Evolutionary conservation across 2,113 vertebrate genomes (phyloP).

Genomic region (Drymodes brunneopygia): DNA sequence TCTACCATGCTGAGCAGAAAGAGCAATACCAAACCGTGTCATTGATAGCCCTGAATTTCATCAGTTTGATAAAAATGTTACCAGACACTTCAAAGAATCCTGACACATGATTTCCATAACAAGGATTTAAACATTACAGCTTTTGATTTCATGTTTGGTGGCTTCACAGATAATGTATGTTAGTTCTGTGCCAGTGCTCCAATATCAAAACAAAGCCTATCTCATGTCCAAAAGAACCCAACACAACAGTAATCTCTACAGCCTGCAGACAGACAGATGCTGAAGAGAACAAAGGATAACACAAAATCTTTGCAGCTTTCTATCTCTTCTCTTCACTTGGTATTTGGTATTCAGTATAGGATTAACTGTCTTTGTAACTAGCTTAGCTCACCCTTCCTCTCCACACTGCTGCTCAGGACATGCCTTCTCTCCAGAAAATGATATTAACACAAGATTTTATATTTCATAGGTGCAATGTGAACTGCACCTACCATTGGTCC

Average conservation of each 20-base stretch:
- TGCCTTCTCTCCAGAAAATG: background rate
- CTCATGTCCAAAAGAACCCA: background rate
- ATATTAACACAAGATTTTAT: background rate
- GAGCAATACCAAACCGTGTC: background rate
- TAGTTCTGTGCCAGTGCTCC: background rate
- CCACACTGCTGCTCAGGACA: background rate
- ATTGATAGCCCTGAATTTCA: background rate
- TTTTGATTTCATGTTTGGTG: background rate
- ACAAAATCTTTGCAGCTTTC: background rate
- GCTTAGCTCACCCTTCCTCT: background rate
- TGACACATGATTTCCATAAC: background rate
- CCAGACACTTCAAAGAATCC: background rate
- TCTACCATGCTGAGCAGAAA: background rate
- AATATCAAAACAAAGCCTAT: background rate
- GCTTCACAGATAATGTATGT: background rate
- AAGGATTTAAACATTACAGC: background rate
- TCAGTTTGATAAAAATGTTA: background rate
- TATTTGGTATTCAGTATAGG: background rate
- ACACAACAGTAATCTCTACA: background rate
- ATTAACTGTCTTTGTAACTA: background rate
- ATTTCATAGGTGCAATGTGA: background rate
- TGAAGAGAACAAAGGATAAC: background rate
- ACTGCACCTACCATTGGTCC: background rate
- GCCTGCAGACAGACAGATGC: background rate
- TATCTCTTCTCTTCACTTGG: background rate